phyloP scores from a whole-genome alignment of 1,140 invertebrate species.

The Triops cancriformis region DNA sequence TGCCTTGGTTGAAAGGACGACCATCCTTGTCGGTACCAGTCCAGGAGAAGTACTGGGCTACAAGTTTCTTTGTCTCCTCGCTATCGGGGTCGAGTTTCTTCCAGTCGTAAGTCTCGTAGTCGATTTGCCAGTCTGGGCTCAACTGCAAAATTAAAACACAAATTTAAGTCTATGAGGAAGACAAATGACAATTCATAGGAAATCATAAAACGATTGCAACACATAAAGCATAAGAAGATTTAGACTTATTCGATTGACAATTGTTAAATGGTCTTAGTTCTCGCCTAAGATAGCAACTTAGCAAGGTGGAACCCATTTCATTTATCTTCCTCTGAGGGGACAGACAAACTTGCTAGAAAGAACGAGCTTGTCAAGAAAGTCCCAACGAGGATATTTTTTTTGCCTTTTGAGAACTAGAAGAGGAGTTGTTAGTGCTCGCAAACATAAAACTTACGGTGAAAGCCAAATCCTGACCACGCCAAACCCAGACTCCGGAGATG shows the following conservation, averaged over 20 bases:
- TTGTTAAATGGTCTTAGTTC: constrained; percentile 23
- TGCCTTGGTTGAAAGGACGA: constrained; percentile 94
- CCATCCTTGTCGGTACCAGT: constrained; percentile 75
- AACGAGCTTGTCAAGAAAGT: neutral
- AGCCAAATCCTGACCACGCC: constrained; percentile 88
- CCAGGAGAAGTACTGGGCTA: constrained; percentile 90
- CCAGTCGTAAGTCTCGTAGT: constrained; percentile 96
- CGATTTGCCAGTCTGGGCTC: constrained; percentile 85
- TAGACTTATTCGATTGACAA: too few species aligned
- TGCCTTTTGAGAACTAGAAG: neutral
- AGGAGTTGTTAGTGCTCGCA: constrained; percentile 2
- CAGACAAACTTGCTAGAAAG: neutral
- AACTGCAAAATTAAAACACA: constrained; percentile 53
- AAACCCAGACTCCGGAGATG: constrained; percentile 95
- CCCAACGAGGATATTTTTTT: neutral
- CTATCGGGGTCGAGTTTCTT: constrained; percentile 79
- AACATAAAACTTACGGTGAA: constrained; percentile 66
- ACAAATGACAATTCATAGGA: too few species aligned
- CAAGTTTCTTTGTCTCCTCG: constrained; percentile 78
- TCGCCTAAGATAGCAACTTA: constrained; percentile 14
- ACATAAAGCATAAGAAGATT: too few species aligned
- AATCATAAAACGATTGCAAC: too few species aligned
- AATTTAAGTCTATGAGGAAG: constrained; percentile 7
- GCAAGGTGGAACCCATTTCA: constrained; percentile 21
- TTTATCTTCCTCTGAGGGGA: constrained; percentile 16